These are phyloP conservation scores for Embidobia sp. DNA, from an alignment of 2,888 invertebrate genomes.

Conservation along the genomic window DNA sequence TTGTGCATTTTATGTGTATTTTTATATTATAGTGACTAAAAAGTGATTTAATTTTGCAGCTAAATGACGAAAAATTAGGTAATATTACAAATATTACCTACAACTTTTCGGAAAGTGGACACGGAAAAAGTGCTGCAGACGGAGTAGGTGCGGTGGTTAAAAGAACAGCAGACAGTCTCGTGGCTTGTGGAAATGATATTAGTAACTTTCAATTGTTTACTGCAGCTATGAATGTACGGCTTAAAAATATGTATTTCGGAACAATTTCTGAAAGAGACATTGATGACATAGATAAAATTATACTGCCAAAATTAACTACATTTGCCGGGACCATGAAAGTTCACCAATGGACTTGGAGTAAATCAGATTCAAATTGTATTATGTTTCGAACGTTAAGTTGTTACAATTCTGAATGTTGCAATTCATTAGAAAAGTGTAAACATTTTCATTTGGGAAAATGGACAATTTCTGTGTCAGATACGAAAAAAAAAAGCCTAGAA, in stretches of 20 bases:
- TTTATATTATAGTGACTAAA: constrained; percentile 1
- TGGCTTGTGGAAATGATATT: constrained; percentile 17
- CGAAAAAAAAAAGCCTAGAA: background rate
- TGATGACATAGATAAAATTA: background rate
- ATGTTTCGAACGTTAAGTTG: constrained; percentile 3
- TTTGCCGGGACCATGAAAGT: constrained; percentile 29
- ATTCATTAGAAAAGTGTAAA: background rate
- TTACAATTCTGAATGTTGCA: constrained; percentile 2
- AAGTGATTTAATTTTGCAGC: background rate
- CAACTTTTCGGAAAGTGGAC: constrained; percentile 22
- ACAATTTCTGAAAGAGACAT: constrained; percentile 2
- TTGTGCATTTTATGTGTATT: too few relatives aligned
- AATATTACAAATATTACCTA: constrained; percentile 5
- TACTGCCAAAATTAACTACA: background rate
- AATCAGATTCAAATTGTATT: constrained; percentile 3
- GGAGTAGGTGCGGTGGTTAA: constrained; percentile 13
- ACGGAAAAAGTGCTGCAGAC: constrained; percentile 33
- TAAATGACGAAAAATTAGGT: too few relatives aligned
- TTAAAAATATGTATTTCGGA: background rate
- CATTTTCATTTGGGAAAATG: background rate
- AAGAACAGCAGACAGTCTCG: constrained; percentile 18
- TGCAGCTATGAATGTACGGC: too few relatives aligned
- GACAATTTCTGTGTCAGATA: background rate
- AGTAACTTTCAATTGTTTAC: constrained; percentile 7
- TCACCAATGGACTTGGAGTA: constrained; percentile 22